Percentiles rank a stretch among this genome's conserved stretches.
Evolutionary conservation across 1,140 invertebrate species (phyloP).

Genomic region (Lepidurus packardi): DNA sequence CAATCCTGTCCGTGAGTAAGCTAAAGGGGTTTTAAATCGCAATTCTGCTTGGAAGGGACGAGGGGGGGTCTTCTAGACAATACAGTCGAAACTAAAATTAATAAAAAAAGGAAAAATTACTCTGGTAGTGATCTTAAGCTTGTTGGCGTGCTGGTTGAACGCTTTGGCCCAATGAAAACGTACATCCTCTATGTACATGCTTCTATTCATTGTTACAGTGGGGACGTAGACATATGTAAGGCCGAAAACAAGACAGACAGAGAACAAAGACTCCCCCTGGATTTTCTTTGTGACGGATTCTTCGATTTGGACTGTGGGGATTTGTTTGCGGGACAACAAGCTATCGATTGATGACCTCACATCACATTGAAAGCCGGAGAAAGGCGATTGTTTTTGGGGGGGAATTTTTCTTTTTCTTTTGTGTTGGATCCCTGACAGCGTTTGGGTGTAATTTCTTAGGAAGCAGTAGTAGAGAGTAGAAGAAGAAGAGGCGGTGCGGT

Average conservation of each 20-base stretch:
- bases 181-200: neutral
- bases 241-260: neutral
- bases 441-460: slow-evolving; percentile 9
- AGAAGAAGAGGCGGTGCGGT: neutral
- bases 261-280: neutral
- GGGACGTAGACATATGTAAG: neutral
- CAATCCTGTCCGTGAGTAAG: too few relatives aligned
- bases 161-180: neutral
- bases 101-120: neutral
- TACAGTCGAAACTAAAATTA: neutral
- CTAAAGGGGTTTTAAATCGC: too few relatives aligned
- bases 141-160: neutral
- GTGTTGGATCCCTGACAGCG: neutral
- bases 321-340: neutral
- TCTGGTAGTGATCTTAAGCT: neutral
- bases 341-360: slow-evolving; percentile 21
- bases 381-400: neutral
- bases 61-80: too few relatives aligned
- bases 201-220: neutral
- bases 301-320: neutral
- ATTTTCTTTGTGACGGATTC: neutral
- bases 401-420: neutral
- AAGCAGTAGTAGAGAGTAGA: neutral
- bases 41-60: too few relatives aligned
- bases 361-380: slow-evolving; percentile 19